Base-by-base conservation (phyloP, 2,888 invertebrate species). In the Harpalus rubripes region DNA sequence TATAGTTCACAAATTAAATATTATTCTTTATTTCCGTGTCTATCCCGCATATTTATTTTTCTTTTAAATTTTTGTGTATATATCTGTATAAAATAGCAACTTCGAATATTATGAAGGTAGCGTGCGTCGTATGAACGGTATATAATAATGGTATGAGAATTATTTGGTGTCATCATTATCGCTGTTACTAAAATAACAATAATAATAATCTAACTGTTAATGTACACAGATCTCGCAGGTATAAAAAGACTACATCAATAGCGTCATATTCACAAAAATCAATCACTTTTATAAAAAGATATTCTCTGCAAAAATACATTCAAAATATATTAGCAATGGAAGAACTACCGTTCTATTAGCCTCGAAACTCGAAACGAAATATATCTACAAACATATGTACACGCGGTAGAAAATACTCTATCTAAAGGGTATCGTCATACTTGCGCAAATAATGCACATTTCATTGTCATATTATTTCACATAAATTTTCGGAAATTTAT, bases 101-200 rank as follows among this genome's bases (percentile, higher is more conserved):
- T 22, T 22, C 22, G 3, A 3, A 22, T n/a, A n/a, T n/a, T n/a
- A n/a, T n/a, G n/a, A 52, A 52, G 44, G 44, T 52, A 52, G 10
- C 12, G 44, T 12, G 12, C 44, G 44, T 22, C 12, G 1, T 22
- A 63, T 22, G 26, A 63, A 63, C 22, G 63, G 68, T 68, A 68
- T 32, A 32, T 32, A 68, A 59, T 22, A 63, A 39, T 68, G 39
- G 32, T 44, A 74, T 18, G 72, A 74, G 41, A 74, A 18, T 63
- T 84, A 84, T 84, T 84, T 84, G 84, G 84, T 84, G 84, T 84
- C 84, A 78, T 84, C 61, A 61, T 84, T 65, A 78, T 81, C 68
- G 72, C 81, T 81, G 72, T 65, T 78, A 63, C 61, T 84, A 63
- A 78, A 68, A 63, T 32, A 80, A 63, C 63, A 80, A 61, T 63